Percentiles rank a stretch among this genome's conserved stretches.
Evolutionary conservation across 2,888 invertebrate species (phyloP).

Genomic region (Rotaria magnacalcarata): DNA sequence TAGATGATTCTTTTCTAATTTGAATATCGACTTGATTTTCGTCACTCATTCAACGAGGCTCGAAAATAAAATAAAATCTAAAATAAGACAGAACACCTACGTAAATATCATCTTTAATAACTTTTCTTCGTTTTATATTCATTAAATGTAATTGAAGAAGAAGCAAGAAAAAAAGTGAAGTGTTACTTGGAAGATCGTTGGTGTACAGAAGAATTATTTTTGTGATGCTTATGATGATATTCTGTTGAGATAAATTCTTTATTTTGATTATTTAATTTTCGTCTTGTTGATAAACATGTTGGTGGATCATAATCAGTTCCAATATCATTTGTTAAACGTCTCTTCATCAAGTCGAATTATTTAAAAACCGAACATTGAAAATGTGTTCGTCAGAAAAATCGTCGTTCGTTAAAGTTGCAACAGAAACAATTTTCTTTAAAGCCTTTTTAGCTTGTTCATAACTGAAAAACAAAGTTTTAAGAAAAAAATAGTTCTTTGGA

Average conservation of each 20-base stretch:
- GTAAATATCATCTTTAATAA: neutral
- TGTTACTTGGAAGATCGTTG: neutral
- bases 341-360: neutral
- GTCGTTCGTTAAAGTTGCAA: neutral
- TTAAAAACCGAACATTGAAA: neutral
- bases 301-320: conserved; percentile 18
- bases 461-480: neutral
- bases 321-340: neutral
- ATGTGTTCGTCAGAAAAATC: neutral
- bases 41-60: neutral
- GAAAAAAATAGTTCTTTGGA: too few species aligned
- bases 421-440: neutral
- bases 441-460: neutral
- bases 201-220: neutral
- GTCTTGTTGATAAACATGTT: neutral
- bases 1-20: too few species aligned
- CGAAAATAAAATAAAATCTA: neutral
- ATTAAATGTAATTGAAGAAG: too few species aligned
- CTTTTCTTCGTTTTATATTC: too few species aligned
- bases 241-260: neutral
- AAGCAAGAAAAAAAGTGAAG: too few species aligned
- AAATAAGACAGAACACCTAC: neutral
- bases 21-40: neutral
- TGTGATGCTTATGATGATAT: neutral
- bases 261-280: neutral